Evolutionary conservation across 2,113 vertebrate species (phyloP).

Genomic region (Petroica traversi): DNA sequence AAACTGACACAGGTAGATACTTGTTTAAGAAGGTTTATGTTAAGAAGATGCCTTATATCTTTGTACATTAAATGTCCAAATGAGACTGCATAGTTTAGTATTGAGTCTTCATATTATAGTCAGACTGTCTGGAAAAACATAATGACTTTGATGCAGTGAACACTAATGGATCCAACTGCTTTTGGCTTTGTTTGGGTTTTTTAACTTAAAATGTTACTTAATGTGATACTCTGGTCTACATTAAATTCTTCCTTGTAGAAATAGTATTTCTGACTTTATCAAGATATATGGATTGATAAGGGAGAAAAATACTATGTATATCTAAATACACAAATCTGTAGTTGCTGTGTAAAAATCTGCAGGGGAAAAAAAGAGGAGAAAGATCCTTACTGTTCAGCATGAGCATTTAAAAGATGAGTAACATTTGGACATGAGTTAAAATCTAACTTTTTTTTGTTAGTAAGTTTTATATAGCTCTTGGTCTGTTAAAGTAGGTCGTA

Average conservation of each 20-base stretch:
- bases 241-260: neutral
- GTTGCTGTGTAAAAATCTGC: neutral
- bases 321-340: neutral
- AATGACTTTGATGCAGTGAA: neutral
- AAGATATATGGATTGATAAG: neutral
- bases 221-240: neutral
- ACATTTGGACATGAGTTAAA: neutral
- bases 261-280: neutral
- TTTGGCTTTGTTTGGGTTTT: neutral
- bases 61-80: neutral
- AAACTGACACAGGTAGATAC: conserved; percentile 81
- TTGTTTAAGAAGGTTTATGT: conserved; percentile 61
- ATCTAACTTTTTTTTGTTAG: neutral
- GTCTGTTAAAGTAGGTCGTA: neutral
- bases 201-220: neutral
- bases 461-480: neutral
- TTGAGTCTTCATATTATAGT: neutral
- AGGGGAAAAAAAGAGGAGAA: neutral
- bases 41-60: neutral
- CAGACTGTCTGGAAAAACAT: neutral
- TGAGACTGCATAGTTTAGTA: neutral
- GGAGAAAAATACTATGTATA: neutral
- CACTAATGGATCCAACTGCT: neutral
- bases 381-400: neutral
- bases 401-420: neutral